phyloP scores from a whole-genome alignment of 1,140 invertebrate species.

The Popillia japonica region DNA sequence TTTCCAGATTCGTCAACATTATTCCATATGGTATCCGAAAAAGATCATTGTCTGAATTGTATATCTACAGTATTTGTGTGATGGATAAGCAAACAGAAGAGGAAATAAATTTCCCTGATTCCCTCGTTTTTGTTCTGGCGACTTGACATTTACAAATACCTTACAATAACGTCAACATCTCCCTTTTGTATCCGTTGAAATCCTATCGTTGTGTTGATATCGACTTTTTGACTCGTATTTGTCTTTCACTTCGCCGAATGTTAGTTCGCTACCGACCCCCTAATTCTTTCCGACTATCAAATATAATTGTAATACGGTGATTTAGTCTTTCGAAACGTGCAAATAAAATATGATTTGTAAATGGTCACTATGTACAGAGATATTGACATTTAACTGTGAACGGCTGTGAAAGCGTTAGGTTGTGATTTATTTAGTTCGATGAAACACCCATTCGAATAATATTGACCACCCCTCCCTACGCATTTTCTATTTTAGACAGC shows the following conservation, averaged over 20 bases:
- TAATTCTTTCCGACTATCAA: too few relatives aligned
- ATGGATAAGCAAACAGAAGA: conserved; percentile 5
- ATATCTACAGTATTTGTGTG: not conserved
- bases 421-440: too few relatives aligned
- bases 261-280: too few relatives aligned
- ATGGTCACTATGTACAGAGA: too few relatives aligned
- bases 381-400: too few relatives aligned
- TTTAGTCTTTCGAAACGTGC: too few relatives aligned
- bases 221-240: not conserved
- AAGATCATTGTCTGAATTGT: not conserved
- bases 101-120: conserved; percentile 15
- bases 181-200: not conserved
- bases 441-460: too few relatives aligned
- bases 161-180: conserved; percentile 15
- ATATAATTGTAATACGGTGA: too few relatives aligned
- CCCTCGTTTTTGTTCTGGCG: not conserved
- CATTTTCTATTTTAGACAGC: too few relatives aligned
- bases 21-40: not conserved
- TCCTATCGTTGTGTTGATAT: not conserved
- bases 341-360: too few relatives aligned
- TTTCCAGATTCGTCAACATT: not conserved
- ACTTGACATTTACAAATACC: conserved; percentile 6
- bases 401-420: too few relatives aligned
- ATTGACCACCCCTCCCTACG: too few relatives aligned
- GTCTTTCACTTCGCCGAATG: not conserved